Evolutionary conservation across 2,797 vertebrate genomes (phyloP).

Genomic region (Xiphophorus birchmanni): DNA sequence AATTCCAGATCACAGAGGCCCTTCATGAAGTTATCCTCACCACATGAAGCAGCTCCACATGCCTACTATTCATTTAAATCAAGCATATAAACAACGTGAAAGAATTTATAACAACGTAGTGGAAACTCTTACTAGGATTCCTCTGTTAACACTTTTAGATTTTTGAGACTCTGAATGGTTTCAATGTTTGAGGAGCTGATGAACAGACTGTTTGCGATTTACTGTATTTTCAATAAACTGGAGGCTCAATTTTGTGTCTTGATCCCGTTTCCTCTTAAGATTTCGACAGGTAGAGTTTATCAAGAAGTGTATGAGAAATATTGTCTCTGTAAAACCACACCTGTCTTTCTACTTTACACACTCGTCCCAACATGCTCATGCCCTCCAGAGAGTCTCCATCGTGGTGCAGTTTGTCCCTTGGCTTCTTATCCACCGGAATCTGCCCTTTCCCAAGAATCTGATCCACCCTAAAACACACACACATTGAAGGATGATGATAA

Average conservation of each 20-base stretch:
- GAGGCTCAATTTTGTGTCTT: not conserved
- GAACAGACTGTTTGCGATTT: not conserved
- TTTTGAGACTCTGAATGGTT: not conserved
- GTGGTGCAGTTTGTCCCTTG: constrained; percentile 89
- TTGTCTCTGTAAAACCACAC: constrained; percentile 70
- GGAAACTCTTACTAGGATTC: not conserved
- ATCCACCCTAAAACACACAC: constrained; percentile 86
- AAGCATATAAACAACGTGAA: not conserved
- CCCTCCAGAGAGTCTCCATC: constrained; percentile 91
- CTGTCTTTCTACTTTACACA: constrained; percentile 98
- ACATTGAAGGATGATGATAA: constrained; percentile 13
- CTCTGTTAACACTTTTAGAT: not conserved
- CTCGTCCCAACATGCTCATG: constrained; percentile 95
- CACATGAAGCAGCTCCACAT: not conserved
- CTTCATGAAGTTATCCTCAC: not conserved
- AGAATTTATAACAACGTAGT: not conserved
- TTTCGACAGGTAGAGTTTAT: not conserved
- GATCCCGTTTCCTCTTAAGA: not conserved
- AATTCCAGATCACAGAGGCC: not conserved
- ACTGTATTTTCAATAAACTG: not conserved
- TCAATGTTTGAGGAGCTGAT: not conserved
- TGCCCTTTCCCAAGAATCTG: constrained; percentile 98
- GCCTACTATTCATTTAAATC: not conserved
- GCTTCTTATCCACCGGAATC: constrained; percentile 92
- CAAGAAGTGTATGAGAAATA: not conserved